Evolutionary conservation across 2,888 invertebrate genomes (phyloP).

Genomic region (Volucella inflata): DNA sequence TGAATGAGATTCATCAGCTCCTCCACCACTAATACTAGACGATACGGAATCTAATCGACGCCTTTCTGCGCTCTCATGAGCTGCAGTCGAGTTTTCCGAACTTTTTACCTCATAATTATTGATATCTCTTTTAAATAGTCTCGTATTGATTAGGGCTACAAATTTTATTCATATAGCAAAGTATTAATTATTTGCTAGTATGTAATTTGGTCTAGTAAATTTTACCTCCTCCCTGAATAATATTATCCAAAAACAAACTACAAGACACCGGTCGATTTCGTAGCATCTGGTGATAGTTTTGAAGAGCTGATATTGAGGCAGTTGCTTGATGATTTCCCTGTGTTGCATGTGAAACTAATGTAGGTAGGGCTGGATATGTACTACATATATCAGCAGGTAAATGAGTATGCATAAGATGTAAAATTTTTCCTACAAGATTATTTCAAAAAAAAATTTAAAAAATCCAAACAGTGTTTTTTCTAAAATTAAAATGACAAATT

Average conservation of each 20-base stretch:
- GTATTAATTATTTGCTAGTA: not conserved
- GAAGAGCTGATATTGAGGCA: slow-evolving; percentile 91
- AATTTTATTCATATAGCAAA: slow-evolving; percentile 45
- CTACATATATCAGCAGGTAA: slow-evolving; percentile 94
- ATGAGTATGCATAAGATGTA: slow-evolving; percentile 93
- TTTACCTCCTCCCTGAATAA: slow-evolving; percentile 86
- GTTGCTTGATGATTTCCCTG: slow-evolving; percentile 91
- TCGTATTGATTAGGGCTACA: slow-evolving; percentile 82
- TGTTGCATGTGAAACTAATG: slow-evolving; percentile 91
- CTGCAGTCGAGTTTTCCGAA: slow-evolving; percentile 30
- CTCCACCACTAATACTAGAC: slow-evolving; percentile 82
- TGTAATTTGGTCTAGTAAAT: not conserved
- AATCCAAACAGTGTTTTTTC: not conserved
- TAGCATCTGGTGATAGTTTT: slow-evolving; percentile 91
- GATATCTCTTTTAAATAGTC: slow-evolving; percentile 83
- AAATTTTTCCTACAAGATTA: slow-evolving; percentile 87
- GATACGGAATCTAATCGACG: slow-evolving; percentile 84
- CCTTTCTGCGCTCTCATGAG: slow-evolving; percentile 79
- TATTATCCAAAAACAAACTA: slow-evolving; percentile 92
- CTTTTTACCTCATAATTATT: slow-evolving; percentile 75
- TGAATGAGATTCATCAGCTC: slow-evolving; percentile 80
- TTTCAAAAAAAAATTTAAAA: not conserved
- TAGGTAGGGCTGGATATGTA: slow-evolving; percentile 92
- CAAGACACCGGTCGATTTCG: slow-evolving; percentile 92
- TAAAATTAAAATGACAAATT: not conserved